Percentiles rank a stretch among this genome's conserved stretches.
Evolutionary conservation across 53 echinoderm and acorn worm species (phyloP).

Genomic region (Apostichopus leukothele): DNA sequence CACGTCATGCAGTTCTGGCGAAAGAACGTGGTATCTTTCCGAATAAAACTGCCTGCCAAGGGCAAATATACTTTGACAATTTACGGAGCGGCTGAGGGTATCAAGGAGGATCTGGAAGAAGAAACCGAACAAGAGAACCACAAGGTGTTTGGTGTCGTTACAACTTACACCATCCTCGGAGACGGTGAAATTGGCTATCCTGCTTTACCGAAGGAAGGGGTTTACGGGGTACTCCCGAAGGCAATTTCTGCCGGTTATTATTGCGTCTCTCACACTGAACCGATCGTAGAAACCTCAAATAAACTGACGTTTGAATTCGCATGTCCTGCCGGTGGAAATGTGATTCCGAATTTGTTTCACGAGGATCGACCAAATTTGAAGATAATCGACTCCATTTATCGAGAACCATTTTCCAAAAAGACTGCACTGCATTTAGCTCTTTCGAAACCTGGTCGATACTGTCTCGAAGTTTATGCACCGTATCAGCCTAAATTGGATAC

Average conservation of each 20-base stretch:
- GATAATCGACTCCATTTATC: conserved; percentile 33
- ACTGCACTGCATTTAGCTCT: conserved; percentile 16
- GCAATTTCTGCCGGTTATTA: conserved; percentile 26
- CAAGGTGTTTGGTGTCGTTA: conserved; percentile 12
- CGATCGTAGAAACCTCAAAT: conserved; percentile 28
- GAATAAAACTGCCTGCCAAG: not conserved
- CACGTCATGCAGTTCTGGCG: conserved; percentile 38
- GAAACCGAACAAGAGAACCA: not conserved
- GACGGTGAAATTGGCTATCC: not conserved
- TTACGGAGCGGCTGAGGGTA: conserved; percentile 17
- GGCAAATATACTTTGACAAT: conserved; percentile 15
- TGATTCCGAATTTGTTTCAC: conserved; percentile 25
- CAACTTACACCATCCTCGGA: conserved; percentile 9
- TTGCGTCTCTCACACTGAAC: conserved; percentile 22
- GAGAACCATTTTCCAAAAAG: conserved; percentile 32
- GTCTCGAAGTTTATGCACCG: conserved; percentile 9
- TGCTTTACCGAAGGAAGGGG: conserved; percentile 13
- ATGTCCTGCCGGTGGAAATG: conserved; percentile 6
- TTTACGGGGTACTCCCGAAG: conserved; percentile 23
- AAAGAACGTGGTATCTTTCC: conserved; percentile 18
- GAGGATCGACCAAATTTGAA: conserved; percentile 35
- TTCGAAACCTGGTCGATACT: conserved; percentile 36
- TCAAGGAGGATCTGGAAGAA: not conserved
- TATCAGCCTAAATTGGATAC: not conserved
- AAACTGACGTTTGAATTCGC: conserved; percentile 33